phyloP scores from a whole-genome alignment of 2,888 invertebrate genomes.

The Eupithecia pulchellata region DNA sequence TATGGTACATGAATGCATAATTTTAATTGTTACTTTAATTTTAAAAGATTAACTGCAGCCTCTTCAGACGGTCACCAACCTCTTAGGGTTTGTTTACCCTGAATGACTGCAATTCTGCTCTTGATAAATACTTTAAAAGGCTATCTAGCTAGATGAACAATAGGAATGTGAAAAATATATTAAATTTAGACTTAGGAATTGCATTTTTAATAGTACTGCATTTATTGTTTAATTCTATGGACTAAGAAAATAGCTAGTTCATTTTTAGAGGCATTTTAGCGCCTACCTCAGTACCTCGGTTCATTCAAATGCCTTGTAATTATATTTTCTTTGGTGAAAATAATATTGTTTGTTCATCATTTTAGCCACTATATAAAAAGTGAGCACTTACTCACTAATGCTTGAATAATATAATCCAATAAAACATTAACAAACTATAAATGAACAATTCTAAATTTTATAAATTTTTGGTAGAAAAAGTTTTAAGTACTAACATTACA shows the following conservation, averaged over 20 bases:
- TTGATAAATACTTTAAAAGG: background rate
- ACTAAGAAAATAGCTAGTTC: background rate
- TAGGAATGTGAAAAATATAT: background rate
- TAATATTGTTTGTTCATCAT: slow-evolving; percentile 47
- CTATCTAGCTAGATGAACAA: background rate
- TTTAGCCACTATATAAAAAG: slow-evolving; percentile 30
- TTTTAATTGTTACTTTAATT: background rate
- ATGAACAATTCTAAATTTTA: slow-evolving; percentile 70
- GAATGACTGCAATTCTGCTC: background rate
- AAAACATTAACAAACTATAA: slow-evolving; percentile 69
- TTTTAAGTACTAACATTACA: slow-evolving; percentile 78
- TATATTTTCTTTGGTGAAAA: slow-evolving; percentile 72
- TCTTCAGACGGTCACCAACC: too few relatives aligned
- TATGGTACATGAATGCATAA: background rate
- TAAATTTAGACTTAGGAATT: background rate
- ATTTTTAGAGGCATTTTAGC: background rate
- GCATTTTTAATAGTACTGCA: background rate
- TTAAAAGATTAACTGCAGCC: background rate
- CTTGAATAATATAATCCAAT: slow-evolving; percentile 73
- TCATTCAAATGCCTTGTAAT: slow-evolving; percentile 20
- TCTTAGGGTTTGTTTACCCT: too few relatives aligned
- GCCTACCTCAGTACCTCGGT: background rate
- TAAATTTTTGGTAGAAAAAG: slow-evolving; percentile 77
- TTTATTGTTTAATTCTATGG: background rate
- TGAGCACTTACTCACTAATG: slow-evolving; percentile 55